Percentiles rank a stretch among this genome's conserved stretches.
phyloP scores from a whole-genome alignment of 53 echinoderm and acorn worm genomes.

The Temnopleurus reevesii region DNA sequence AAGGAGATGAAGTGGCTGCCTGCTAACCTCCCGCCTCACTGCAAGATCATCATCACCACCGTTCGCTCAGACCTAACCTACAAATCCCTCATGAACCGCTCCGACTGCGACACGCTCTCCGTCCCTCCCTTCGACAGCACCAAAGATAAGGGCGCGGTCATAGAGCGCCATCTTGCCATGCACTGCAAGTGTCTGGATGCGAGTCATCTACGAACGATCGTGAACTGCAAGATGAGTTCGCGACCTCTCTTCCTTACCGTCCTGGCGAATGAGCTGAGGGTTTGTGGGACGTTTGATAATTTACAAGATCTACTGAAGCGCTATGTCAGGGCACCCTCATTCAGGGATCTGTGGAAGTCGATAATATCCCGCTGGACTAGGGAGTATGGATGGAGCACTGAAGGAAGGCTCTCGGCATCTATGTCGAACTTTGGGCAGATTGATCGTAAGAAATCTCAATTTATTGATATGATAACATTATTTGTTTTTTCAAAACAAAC shows the following conservation, averaged over 20 bases:
- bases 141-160: constrained; percentile 65
- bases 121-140: constrained; percentile 73
- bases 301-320: constrained; percentile 71
- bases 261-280: constrained; percentile 89
- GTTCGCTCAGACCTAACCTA: constrained; percentile 89
- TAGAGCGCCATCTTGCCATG: constrained; percentile 76
- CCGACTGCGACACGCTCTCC: constrained; percentile 57
- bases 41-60: constrained; percentile 83
- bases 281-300: constrained; percentile 77
- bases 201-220: constrained; percentile 67
- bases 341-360: constrained; percentile 90
- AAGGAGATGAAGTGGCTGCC: constrained; percentile 95
- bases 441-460: constrained; percentile 46
- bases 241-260: constrained; percentile 91
- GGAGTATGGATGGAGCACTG: constrained; percentile 88
- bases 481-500: no score
- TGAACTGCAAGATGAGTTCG: constrained; percentile 79
- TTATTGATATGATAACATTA: no score
- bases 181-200: constrained; percentile 86
- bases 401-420: constrained; percentile 67
- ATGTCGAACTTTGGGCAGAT: constrained; percentile 44
- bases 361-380: constrained; percentile 86
- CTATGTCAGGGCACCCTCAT: constrained; percentile 72
- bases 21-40: constrained; percentile 69
- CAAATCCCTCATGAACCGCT: constrained; percentile 72